Percentiles rank a stretch among this genome's conserved stretches.
Conservation (phyloP, 2,797 vertebrate species). For the Loris lydekkerianus region DNA sequence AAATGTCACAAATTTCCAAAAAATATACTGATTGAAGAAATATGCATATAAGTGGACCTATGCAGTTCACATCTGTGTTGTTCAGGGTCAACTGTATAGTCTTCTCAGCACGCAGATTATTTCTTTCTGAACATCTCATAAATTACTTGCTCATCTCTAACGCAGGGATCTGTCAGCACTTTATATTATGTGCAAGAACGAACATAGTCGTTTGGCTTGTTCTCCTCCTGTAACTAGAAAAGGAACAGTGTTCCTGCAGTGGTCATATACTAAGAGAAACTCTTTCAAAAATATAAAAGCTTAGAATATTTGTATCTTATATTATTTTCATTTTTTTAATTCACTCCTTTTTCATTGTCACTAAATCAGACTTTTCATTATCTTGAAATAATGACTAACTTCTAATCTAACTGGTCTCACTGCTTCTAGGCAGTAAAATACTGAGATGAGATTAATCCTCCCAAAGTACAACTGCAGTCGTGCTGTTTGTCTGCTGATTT, state of each 20-base stretch:
- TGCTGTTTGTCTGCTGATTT: neutral
- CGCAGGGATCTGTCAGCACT: neutral
- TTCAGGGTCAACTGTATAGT: neutral
- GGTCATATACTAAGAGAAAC: neutral
- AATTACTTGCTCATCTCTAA: slow-evolving; percentile 4
- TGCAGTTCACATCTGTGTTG: neutral
- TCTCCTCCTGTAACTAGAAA: slow-evolving; percentile 35
- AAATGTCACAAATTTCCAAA: neutral
- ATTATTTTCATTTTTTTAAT: slow-evolving; percentile 54
- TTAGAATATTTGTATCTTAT: slow-evolving; percentile 33
- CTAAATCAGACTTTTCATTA: neutral
- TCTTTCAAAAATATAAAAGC: slow-evolving; percentile 1
- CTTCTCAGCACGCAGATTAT: slow-evolving; percentile 7
- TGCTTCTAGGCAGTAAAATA: neutral
- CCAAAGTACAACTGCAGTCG: neutral
- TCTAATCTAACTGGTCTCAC: neutral
- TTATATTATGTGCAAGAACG: neutral
- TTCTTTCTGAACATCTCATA: slow-evolving; percentile 25
- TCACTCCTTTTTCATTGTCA: slow-evolving; percentile 49
- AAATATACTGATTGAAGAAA: neutral
- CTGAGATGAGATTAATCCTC: slow-evolving; percentile 1
- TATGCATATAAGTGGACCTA: neutral
- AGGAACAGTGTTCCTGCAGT: slow-evolving; percentile 52
- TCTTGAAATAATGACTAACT: slow-evolving; percentile 18
- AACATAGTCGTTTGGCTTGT: neutral